Evolutionary conservation across 30 jellyfish, hydroid and myxozoan genomes (phyloP), one percentile per base, ranked within the genome.

Genomic region (Mastigias papua): DNA sequence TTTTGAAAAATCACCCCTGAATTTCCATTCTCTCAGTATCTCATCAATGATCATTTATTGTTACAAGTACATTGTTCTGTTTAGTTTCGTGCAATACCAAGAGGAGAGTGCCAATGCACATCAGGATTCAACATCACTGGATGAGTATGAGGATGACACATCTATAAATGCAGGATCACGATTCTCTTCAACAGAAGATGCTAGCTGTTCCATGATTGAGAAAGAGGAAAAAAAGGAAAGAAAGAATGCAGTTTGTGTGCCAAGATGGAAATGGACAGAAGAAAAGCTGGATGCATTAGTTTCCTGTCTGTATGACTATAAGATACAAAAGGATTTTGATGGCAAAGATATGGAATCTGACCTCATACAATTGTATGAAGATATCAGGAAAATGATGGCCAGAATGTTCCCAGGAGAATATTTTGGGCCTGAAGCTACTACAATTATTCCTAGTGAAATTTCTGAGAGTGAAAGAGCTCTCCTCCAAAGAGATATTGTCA

Each of bases 311-410:
- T 33, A 69, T 65, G 76, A 82, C 35, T 28, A 15, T 25, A 82
- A 65, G 42, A n/a, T 74, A 19, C 69, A 42, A 29, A 35, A 34
- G 20, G 92, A 82, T 27, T 82, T 13, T 57, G 69, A 82, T 73
- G 92, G 77, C 17, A 42, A 4, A 50, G 87, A 68, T 48, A 29
- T 83, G 66, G 89, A 42, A 35, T 51, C 78, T n/a, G 87, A 83
- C 54, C 79, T 54, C 13, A 87, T 83, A 11, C 48, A 71, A 71
- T 16, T 83, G 66, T 83, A 83, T 72, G 87, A 42, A 63, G 76
- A 82, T 31, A 23, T 82, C 88, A 70, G 87, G 68, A 28, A 67
- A 57, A 67, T 28, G 79, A 42, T 83, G 93, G 62, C 93, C 7
- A 58, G 27, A 49, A 26, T 19, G 61, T 71, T 17, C 71, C 29